phyloP scores from a whole-genome alignment of 1,140 invertebrate genomes.

The Drosophila truncata region DNA sequence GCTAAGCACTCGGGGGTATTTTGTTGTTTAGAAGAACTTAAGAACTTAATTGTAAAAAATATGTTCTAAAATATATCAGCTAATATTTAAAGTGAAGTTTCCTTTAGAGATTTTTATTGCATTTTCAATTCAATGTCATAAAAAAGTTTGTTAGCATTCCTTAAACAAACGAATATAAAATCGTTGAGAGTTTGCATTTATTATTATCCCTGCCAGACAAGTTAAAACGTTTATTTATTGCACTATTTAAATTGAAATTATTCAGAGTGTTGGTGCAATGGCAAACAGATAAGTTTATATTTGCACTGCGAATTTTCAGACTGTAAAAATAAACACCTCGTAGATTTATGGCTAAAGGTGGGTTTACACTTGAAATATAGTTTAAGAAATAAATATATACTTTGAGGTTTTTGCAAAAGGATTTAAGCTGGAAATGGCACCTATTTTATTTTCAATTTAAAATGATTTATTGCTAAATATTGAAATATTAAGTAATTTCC shows the following conservation, averaged over 20 bases:
- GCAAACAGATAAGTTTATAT: slow-evolving; percentile 1
- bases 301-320: background rate
- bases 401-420: no score
- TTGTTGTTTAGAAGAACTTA: background rate
- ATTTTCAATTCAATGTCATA: background rate
- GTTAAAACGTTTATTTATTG: slow-evolving; percentile 7
- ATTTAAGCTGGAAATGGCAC: background rate
- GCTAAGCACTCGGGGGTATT: background rate
- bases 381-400: background rate
- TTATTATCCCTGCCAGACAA: background rate
- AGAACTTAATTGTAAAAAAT: background rate
- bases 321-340: slow-evolving; percentile 5
- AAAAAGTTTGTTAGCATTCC: background rate
- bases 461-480: background rate
- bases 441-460: background rate
- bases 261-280: background rate
- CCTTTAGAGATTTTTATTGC: background rate
- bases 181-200: background rate
- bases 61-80: background rate
- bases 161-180: background rate
- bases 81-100: background rate
- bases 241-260: slow-evolving; percentile 13
- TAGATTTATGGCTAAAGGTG: slow-evolving; percentile 7
- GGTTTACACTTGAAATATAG: slow-evolving; percentile 4
- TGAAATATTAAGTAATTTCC: background rate